Evolutionary conservation across 2,888 invertebrate species (phyloP), one percentile per base, ranked within the genome.

Genomic region (Autographa pulchrina): DNA sequence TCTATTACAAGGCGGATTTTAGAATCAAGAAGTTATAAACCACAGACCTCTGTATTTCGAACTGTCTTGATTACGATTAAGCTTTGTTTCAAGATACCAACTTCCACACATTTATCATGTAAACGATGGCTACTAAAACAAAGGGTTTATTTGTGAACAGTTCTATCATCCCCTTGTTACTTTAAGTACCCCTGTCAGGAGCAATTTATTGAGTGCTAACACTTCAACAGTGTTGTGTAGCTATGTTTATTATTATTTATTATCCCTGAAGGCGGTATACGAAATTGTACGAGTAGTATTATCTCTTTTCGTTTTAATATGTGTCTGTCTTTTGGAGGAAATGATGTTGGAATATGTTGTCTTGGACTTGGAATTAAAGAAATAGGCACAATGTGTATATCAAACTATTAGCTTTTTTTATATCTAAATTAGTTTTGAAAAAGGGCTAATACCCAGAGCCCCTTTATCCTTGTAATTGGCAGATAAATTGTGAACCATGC

Each of bases 111-210:
- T 35, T 18, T 11, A 38, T 9, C 18, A 41, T 62, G 56, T 56
- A 65, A 77, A 70, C 48, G n/a, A 48, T 70, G 18, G 25, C 38
- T 65, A 9, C 64, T 67, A 60, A 56, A 67, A 65, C 43, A 31
- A 65, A 62, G 62, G 74, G 54, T 59, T 63, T 65, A 69, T 66
- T 35, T 35, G 69, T 13, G 56, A 59, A 62, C 59, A 67, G 54
- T 70, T 78, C 59, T 56, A 78, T 77, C 75, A 78, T 59, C 11
- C 63, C 59, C 74, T 78, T 65, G 67, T 74, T 74, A 67, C 65
- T 35, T 25, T 41, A 58, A 74, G 58, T 74, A 68, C 77, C 75
- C 75, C 65, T 65, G 70, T 78, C 78, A 68, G 43, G 59, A 20
- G 64, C 35, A 67, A 70, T 74, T 65, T 74, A 78, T 74, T 62